Evolutionary conservation across 2,113 vertebrate genomes (phyloP).

Genomic region (Nymphicus hollandicus): DNA sequence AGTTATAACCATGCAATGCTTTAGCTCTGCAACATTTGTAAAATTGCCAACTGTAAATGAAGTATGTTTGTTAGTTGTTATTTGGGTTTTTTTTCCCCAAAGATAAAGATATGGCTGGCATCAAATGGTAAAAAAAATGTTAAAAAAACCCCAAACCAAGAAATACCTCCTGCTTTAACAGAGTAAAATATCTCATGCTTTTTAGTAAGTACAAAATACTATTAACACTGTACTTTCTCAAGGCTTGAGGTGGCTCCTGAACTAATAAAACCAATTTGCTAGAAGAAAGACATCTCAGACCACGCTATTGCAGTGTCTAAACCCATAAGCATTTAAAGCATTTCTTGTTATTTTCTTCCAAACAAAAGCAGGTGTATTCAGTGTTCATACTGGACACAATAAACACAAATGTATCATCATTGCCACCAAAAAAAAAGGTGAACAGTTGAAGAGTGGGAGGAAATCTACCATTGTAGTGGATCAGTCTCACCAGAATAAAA

Average conservation of each 20-base stretch:
- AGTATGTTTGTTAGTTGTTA: not conserved
- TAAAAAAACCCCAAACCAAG: not conserved
- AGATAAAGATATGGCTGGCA: not conserved
- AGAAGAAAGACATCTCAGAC: not conserved
- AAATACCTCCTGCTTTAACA: not conserved
- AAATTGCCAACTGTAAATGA: not conserved
- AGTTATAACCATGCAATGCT: not conserved
- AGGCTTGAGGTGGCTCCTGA: not conserved
- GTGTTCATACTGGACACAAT: not conserved
- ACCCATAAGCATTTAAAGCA: not conserved
- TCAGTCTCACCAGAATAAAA: not conserved
- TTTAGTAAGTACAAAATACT: not conserved
- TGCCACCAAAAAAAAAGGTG: not conserved
- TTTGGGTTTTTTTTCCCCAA: not conserved
- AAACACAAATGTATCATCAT: not conserved
- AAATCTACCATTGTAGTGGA: not conserved
- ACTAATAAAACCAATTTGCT: not conserved
- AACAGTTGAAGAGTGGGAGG: not conserved
- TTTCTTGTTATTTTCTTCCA: not conserved
- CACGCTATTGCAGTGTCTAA: not conserved
- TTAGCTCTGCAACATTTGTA: not conserved
- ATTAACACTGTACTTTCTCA: not conserved
- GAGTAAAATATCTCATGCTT: not conserved
- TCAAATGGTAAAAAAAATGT: not conserved
- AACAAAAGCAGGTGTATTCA: not conserved